Conservation (phyloP, 2,113 vertebrate genomes). For the Catharus bicknelli region DNA sequence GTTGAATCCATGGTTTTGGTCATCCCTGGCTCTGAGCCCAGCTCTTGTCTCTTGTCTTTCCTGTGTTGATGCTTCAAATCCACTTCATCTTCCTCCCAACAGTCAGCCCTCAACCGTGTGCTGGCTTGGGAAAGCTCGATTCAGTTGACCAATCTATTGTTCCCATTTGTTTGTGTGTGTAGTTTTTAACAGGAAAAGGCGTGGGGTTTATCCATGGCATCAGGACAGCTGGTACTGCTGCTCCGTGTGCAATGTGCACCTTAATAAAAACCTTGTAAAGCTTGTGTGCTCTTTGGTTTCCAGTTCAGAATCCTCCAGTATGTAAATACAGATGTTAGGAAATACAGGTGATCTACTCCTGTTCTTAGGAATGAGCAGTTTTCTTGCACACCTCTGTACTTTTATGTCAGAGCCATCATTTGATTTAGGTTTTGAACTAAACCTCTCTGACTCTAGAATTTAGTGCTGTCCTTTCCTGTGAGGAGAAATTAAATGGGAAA, state of each 20-base stretch:
- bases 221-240: neutral
- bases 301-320: neutral
- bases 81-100: neutral
- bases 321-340: neutral
- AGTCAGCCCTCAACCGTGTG: neutral
- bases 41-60: neutral
- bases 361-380: neutral
- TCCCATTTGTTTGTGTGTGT: neutral
- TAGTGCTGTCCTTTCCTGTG: neutral
- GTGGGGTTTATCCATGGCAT: neutral
- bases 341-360: neutral
- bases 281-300: neutral
- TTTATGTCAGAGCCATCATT: neutral
- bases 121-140: neutral
- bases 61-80: neutral
- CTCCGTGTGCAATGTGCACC: neutral
- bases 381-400: neutral
- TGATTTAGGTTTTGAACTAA: neutral
- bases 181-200: neutral
- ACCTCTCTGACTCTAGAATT: neutral
- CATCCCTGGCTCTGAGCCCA: neutral
- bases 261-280: neutral
- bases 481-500: neutral
- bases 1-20: neutral
- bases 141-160: neutral